phyloP scores from a whole-genome alignment of 37 sponge, comb jelly and placozoan species.

The Chondrilla cf. caribensis region DNA sequence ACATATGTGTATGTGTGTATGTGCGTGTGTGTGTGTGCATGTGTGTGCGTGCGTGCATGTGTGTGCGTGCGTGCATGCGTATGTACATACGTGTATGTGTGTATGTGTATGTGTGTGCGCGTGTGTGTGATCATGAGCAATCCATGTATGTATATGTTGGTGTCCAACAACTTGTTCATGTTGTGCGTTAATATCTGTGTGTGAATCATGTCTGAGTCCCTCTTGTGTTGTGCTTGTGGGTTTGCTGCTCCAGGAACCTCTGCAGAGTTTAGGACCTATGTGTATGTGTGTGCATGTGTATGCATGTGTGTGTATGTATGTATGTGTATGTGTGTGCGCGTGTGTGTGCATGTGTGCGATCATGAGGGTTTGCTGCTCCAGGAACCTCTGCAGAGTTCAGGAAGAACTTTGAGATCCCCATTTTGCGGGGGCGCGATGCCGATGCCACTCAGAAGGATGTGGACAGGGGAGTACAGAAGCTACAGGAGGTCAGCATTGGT shows the following conservation, averaged over 20 bases:
- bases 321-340: too few relatives aligned
- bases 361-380: neutral
- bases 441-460: slow-evolving; percentile 70
- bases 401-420: slow-evolving; percentile 88
- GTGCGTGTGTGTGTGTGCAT: neutral
- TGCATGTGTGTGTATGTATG: too few relatives aligned
- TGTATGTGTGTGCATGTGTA: too few relatives aligned
- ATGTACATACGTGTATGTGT: neutral
- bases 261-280: slow-evolving; percentile 73
- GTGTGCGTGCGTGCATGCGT: neutral
- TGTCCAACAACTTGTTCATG: neutral
- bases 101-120: neutral
- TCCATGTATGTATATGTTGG: neutral
- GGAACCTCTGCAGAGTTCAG: slow-evolving; percentile 82
- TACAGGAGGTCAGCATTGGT: slow-evolving; percentile 66
- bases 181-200: too few relatives aligned
- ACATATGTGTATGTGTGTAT: neutral
- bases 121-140: neutral
- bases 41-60: neutral
- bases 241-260: slow-evolving; percentile 58
- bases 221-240: too few relatives aligned
- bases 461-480: slow-evolving; percentile 65
- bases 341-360: neutral
- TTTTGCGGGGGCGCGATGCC: slow-evolving; percentile 88
- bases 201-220: too few relatives aligned